Evolutionary conservation across 2,888 invertebrate genomes (phyloP), one percentile per base, ranked within the genome.

Genomic region (Polydrusus tereticollis): DNA sequence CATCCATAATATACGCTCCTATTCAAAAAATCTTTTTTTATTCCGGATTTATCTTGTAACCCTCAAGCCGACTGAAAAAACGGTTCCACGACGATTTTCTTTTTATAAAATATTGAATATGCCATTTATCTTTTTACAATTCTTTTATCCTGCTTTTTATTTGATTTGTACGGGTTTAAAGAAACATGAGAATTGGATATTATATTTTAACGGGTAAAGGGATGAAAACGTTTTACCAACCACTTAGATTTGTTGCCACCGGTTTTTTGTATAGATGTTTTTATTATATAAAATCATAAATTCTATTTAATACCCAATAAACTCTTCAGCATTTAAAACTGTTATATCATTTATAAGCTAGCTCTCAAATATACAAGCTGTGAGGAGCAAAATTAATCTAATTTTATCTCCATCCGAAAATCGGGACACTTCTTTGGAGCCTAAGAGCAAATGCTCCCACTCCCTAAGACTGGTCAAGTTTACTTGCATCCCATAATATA

Each of bases 231-330:
- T 45, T 45, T 64, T 16, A 20, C 52, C 29, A 55, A 55, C 52
- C 52, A 55, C 29, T 55, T 33, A 29, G 52, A 55, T 55, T 55
- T 55, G 52, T 55, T 29, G n/a, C 29, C n/a, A n/a, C n/a, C n/a
- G 29, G 52, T 33, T 55, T 55, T 55, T 16, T 29, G 18, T 55
- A 55, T 55, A 29, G 29, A 18, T 29, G 29, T 55, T 55, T 55
- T 33, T 55, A 14, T 55, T 55, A 12, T 55, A n/a, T n/a, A n/a
- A n/a, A n/a, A n/a, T n/a, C n/a, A n/a, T n/a, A n/a, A n/a, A n/a
- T n/a, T n/a, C n/a, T n/a, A n/a, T n/a, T n/a, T n/a, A n/a, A n/a
- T n/a, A n/a, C n/a, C n/a, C n/a, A n/a, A n/a, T n/a, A n/a, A n/a
- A n/a, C n/a, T n/a, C n/a, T n/a, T n/a, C n/a, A n/a, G n/a, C n/a